These are phyloP conservation scores for Calycopis cecrops DNA, from an alignment of 1,140 invertebrate genomes.

Conservation along the genomic window DNA sequence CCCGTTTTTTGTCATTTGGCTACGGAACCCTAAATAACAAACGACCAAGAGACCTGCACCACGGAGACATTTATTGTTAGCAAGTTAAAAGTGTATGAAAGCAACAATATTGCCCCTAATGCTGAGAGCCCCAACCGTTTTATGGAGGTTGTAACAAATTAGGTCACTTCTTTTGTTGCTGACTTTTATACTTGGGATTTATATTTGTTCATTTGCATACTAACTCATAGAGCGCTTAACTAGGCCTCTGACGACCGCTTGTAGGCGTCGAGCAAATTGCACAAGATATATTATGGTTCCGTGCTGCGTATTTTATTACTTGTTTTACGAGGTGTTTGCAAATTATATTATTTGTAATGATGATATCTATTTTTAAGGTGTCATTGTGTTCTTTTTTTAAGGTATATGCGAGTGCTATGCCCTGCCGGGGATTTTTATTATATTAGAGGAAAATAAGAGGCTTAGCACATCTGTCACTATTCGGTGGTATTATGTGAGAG, in stretches of 20 bases:
- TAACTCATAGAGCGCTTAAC: conserved; percentile 8
- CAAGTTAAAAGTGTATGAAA: not conserved
- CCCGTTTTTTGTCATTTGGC: no score
- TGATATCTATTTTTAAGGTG: no score
- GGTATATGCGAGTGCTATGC: no score
- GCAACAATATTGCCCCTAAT: not conserved
- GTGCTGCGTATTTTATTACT: not conserved
- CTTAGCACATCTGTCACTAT: no score
- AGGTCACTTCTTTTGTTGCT: conserved; percentile 1
- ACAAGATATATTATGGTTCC: not conserved
- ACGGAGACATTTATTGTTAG: not conserved
- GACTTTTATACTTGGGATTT: conserved; percentile 1
- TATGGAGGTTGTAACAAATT: not conserved
- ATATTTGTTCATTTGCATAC: conserved; percentile 7
- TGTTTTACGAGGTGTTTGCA: no score
- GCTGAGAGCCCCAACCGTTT: not conserved
- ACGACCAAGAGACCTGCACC: no score
- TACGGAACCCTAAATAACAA: no score
- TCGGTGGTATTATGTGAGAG: no score
- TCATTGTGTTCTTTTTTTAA: no score
- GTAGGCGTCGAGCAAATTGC: conserved; percentile 4
- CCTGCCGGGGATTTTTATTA: no score
- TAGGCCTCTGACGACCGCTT: not conserved
- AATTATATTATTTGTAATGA: no score
- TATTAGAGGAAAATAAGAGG: no score